phyloP scores from a whole-genome alignment of 2,888 invertebrate genomes.

The Phaonia tiefii region DNA sequence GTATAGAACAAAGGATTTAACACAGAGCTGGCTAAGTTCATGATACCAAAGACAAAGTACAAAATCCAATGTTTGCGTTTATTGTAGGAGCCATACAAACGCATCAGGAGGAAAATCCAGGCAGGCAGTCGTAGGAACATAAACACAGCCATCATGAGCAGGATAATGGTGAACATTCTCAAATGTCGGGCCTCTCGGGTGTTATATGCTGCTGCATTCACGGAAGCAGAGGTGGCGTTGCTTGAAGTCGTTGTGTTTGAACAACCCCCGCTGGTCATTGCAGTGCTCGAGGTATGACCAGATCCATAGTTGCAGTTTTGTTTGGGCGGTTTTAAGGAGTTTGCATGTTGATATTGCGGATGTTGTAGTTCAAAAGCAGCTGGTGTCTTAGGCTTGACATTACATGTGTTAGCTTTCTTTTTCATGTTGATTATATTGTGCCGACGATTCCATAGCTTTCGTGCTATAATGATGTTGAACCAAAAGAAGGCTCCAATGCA shows the following conservation, averaged over 20 bases:
- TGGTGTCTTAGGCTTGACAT: neutral
- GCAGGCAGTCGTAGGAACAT: slow-evolving; percentile 82
- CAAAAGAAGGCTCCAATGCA: slow-evolving; percentile 81
- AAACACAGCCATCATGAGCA: slow-evolving; percentile 82
- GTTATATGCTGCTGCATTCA: slow-evolving; percentile 45
- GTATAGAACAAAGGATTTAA: slow-evolving; percentile 84
- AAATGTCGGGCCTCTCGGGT: slow-evolving; percentile 81
- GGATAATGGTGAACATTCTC: slow-evolving; percentile 83
- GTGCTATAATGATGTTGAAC: slow-evolving; percentile 82
- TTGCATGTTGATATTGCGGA: neutral
- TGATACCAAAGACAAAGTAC: slow-evolving; percentile 81
- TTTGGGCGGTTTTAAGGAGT: neutral
- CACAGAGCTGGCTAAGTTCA: slow-evolving; percentile 82
- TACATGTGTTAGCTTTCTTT: neutral
- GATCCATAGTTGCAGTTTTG: slow-evolving; percentile 45
- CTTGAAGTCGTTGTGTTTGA: neutral
- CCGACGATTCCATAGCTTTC: slow-evolving; percentile 81
- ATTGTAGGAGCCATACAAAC: slow-evolving; percentile 76
- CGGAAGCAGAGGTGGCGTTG: neutral
- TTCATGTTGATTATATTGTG: slow-evolving; percentile 64
- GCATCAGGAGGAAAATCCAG: slow-evolving; percentile 82
- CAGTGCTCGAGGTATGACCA: slow-evolving; percentile 25
- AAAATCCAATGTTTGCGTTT: slow-evolving; percentile 80
- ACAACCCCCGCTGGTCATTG: slow-evolving; percentile 60
- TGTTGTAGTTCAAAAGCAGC: slow-evolving; percentile 8